Evolutionary conservation across 2,797 vertebrate species (phyloP).

Genomic region (Microctenopoma steveboyesi): DNA sequence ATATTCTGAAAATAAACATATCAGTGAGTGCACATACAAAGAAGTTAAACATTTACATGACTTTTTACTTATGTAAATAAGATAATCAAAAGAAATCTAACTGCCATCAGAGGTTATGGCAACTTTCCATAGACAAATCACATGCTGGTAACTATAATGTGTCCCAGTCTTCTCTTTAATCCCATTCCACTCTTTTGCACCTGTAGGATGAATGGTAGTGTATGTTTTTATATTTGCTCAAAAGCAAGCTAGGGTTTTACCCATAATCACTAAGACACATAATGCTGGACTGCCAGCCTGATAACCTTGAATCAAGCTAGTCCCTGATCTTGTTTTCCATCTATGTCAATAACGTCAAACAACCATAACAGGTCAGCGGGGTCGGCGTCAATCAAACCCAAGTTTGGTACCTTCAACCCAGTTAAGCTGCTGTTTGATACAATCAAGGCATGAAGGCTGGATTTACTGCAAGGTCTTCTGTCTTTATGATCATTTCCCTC

Average conservation of each 20-base stretch:
- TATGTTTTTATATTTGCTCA: background rate
- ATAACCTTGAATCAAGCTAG: background rate
- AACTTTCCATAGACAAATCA: background rate
- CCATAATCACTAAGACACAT: background rate
- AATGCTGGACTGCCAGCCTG: background rate
- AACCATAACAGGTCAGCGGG: constrained; percentile 26
- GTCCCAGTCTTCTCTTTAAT: background rate
- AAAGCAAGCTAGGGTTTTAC: background rate
- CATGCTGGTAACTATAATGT: background rate
- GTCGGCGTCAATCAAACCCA: background rate
- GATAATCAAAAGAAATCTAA: background rate
- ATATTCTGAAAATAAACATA: background rate
- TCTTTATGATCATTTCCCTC: background rate
- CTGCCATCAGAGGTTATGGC: background rate
- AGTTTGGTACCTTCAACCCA: background rate
- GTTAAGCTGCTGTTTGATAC: background rate
- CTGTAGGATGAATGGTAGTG: no score
- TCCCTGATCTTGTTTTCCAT: background rate
- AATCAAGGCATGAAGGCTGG: background rate
- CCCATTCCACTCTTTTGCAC: background rate
- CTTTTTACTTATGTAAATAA: background rate
- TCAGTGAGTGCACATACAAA: background rate
- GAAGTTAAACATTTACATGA: background rate
- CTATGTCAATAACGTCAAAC: background rate
- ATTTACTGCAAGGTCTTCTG: background rate